Conservation (phyloP, 2,888 invertebrate species). For the Tetranychus truncatus region DNA sequence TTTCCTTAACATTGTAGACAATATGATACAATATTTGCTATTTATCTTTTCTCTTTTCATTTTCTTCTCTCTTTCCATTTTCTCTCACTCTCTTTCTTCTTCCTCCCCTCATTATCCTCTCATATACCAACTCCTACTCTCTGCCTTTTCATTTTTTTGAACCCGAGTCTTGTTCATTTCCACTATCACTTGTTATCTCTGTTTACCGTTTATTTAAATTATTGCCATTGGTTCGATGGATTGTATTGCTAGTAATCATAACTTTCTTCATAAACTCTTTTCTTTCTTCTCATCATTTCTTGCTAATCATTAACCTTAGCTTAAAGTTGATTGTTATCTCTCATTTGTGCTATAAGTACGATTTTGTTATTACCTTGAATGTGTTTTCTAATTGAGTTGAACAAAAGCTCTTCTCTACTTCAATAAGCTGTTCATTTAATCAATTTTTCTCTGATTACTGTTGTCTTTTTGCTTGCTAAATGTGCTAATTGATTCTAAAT, state of each 20-base stretch:
- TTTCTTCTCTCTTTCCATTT: constrained; percentile 3
- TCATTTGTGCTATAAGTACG: too few relatives aligned
- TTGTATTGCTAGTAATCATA: background rate
- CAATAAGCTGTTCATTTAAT: too few relatives aligned
- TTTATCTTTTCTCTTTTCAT: background rate
- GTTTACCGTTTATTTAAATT: background rate
- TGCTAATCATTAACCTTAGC: background rate
- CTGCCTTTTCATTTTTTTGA: background rate
- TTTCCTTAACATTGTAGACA: background rate
- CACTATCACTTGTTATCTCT: background rate
- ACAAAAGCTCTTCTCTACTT: too few relatives aligned
- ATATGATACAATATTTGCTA: background rate
- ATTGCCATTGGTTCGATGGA: background rate
- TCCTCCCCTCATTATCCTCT: background rate
- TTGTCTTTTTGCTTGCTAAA: too few relatives aligned
- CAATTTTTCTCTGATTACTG: too few relatives aligned
- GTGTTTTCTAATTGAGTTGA: too few relatives aligned
- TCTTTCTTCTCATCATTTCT: background rate
- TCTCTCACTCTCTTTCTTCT: background rate
- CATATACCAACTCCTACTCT: background rate
- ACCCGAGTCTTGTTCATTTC: background rate
- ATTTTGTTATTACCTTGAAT: too few relatives aligned
- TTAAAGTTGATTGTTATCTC: too few relatives aligned
- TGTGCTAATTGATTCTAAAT: background rate
- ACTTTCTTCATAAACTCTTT: background rate